Conservation (phyloP, 2,113 vertebrate genomes). For the Leucopsar rothschildi region DNA sequence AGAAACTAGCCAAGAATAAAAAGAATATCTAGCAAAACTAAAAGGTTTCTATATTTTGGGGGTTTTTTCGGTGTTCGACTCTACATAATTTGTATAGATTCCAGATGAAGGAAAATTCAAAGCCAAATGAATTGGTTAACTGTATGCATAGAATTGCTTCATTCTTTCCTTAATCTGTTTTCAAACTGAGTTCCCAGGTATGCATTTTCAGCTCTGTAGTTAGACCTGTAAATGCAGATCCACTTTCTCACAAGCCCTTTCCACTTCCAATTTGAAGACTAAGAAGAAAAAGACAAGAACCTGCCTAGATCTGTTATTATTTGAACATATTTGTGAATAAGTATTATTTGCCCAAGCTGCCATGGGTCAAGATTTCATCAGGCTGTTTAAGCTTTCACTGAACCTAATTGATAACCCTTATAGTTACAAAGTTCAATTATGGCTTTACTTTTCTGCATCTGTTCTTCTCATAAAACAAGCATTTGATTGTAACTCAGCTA, state of each 20-base stretch:
- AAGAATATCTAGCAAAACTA: neutral
- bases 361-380: neutral
- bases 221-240: neutral
- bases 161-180: neutral
- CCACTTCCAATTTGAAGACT: neutral
- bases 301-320: neutral
- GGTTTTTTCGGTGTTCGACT: rapidly evolving
- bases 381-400: neutral
- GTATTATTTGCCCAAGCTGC: neutral
- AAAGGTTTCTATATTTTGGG: neutral
- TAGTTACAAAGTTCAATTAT: neutral
- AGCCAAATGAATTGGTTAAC: neutral
- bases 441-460: neutral
- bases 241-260: neutral
- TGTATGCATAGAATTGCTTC: neutral
- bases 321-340: neutral
- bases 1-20: neutral
- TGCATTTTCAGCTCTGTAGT: neutral
- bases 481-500: neutral
- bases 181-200: neutral
- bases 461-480: neutral
- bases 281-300: neutral
- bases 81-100: neutral
- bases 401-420: neutral
- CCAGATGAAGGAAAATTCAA: neutral